Evolutionary conservation across 1,140 invertebrate genomes (phyloP), one percentile per base, ranked within the genome.

Genomic region (Octopus bimaculoides): DNA sequence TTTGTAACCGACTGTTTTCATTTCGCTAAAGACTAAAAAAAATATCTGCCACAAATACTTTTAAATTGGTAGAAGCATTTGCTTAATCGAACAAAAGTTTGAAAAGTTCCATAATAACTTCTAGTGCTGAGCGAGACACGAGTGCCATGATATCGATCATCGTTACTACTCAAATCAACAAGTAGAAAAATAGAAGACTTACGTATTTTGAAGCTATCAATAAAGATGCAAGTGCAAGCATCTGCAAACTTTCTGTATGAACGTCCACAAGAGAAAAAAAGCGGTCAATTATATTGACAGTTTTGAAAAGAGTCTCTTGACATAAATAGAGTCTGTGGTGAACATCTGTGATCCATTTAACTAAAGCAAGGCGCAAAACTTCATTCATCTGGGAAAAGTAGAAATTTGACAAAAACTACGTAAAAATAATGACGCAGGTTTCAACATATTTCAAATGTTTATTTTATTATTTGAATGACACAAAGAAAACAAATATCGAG

Each of bases 121-220:
- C 26, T 2, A 41, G 26, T 41, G 26, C 26, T 41, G 26, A 41
- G 26, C 26, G 26, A 41, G 26, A 41, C 26, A 41, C 1, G 26
- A 41, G 1, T 41, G 26, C 0, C 26, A 41, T 41, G 26, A 41
- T 41, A 41, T 41, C 56, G 56, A 61, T 61, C 17, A 1, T 61
- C 17, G 17, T 12, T 61, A 61, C 56, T 1, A 61, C 9, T 61
- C 17, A 17, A 61, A 61, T 61, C 17, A 61, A 61, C 17, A 61
- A 61, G 2, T 61, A 41, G 56, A 61, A 61, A 61, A 17, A 1
- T 71, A 26, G n/a, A 52, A 41, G 41, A 82, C 80, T 81, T 80
- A 87, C 86, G 75, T 83, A 80, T 83, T 87, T 87, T 41, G 82
- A 81, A 14, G 86, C 86, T 14, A 87, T 81, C 12, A 86, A 82